Percentiles rank a stretch among this genome's conserved stretches.
These are phyloP conservation scores for Elephantulus edwardii DNA, from an alignment of 2,113 vertebrate species.

Conservation along the genomic window DNA sequence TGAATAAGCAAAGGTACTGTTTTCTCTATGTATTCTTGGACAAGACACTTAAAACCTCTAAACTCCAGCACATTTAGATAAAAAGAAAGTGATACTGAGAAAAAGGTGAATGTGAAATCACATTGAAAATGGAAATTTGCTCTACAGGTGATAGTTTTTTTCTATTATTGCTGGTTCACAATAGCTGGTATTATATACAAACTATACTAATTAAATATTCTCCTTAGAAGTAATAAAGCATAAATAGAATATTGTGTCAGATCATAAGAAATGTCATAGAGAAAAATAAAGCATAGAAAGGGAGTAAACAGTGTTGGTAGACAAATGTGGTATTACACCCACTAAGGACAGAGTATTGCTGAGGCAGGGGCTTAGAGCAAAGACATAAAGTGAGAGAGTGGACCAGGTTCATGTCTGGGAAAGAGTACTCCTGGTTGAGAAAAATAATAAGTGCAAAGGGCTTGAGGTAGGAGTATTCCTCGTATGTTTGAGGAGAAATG, in stretches of 20 bases:
- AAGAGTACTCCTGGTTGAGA: not conserved
- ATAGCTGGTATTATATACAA: conserved; percentile 30
- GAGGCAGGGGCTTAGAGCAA: not conserved
- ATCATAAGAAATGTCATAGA: not conserved
- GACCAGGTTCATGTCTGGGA: not conserved
- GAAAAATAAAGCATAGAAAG: conserved; percentile 14
- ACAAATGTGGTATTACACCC: not conserved
- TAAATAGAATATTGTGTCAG: conserved; percentile 19
- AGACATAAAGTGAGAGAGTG: not conserved
- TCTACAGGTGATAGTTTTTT: conserved; percentile 5
- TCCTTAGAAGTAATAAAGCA: not conserved
- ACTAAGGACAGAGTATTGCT: not conserved
- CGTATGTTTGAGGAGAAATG: not conserved
- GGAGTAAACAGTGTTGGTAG: not conserved
- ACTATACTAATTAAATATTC: not conserved
- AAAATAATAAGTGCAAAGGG: not conserved
- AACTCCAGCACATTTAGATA: not conserved
- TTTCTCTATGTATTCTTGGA: not conserved
- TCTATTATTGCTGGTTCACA: conserved; percentile 26
- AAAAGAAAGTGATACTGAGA: conserved; percentile 1
- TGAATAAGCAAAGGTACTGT: not conserved
- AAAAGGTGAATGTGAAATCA: not conserved
- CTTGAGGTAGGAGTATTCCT: not conserved
- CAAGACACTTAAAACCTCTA: not conserved
- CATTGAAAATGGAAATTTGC: not conserved